Evolutionary conservation across 2,113 vertebrate genomes (phyloP).

Genomic region (Peromyscus maniculatus): DNA sequence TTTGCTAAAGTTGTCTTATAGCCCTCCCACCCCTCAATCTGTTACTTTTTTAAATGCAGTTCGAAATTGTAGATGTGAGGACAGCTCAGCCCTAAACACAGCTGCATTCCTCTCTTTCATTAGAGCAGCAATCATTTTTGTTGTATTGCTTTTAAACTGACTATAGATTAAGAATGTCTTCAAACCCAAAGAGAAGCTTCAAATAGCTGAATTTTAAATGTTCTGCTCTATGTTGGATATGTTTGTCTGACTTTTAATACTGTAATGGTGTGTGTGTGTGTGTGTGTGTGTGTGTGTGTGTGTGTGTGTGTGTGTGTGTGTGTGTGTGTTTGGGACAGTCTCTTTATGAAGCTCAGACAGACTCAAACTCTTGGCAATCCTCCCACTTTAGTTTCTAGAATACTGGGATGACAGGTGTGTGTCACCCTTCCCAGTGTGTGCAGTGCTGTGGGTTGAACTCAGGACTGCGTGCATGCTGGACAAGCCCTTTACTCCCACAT

Average conservation of each 20-base stretch:
- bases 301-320: background rate
- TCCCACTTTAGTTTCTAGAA: background rate
- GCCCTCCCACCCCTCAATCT: background rate
- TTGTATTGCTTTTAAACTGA: background rate
- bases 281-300: background rate
- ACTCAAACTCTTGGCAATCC: background rate
- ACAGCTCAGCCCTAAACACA: background rate
- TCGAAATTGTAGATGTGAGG: background rate
- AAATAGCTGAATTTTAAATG: background rate
- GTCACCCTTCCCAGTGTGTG: background rate
- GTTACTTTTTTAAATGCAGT: background rate
- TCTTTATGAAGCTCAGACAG: background rate
- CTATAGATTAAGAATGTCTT: background rate
- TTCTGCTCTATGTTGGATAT: background rate
- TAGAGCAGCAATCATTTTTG: background rate
- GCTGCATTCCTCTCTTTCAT: background rate
- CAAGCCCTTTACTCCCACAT: background rate
- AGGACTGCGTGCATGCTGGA: no score
- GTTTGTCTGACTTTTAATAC: background rate
- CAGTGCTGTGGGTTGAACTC: background rate
- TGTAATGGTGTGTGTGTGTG: background rate
- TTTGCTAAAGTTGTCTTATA: background rate
- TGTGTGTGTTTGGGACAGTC: background rate
- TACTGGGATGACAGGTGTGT: background rate
- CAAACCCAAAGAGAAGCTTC: background rate